Base-by-base conservation (phyloP, 2,888 invertebrate species). In the Plebejus melissa region DNA sequence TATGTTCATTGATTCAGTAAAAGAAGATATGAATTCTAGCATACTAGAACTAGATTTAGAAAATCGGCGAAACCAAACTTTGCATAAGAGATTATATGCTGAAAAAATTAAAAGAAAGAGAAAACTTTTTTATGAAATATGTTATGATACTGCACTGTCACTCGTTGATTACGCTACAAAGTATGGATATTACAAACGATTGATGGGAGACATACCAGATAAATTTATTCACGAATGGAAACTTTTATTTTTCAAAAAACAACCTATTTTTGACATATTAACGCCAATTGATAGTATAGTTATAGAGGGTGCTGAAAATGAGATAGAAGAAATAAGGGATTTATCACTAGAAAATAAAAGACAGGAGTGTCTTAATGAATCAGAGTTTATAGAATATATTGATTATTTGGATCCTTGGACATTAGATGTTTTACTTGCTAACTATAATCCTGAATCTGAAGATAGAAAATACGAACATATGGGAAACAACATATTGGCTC, bases 331-430 rank as follows among this genome's bases (percentile, higher is more conserved):
- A 83, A 88, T 94, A 69, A 83, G 13, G 3, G 54, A 32, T 32
- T 54, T 92, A 75, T 85, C 89, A 50, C 80, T 90, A 4, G 95
- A 95, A 84, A 82, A 94, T 75, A 88, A 91, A 74, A 89, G 94
- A 69, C 95, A 94, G 82, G 90, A 94, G 77, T 85, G 88, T 16
- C 82, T 95, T 70, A 94, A 95, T 83, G 90, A 94, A 71, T 84
- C 84, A 58, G 95, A 95, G 80, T 94, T 96, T 79, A 83, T 89
- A 41, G 94, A 94, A 79, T 96, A 96, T 84, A 88, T 94, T 74
- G 85, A 92, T 77, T 91, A 93, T 77, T 84, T 85, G 13, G 86
- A 91, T 78, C 94, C 94, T 0, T 96, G 95, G 95, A 84, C 83
- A 74, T 83, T 94, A 75, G 87, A 94, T 75, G 84, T 88, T 70